Base-by-base conservation (phyloP, 1,140 invertebrate species). In the Micrasema minimum region DNA sequence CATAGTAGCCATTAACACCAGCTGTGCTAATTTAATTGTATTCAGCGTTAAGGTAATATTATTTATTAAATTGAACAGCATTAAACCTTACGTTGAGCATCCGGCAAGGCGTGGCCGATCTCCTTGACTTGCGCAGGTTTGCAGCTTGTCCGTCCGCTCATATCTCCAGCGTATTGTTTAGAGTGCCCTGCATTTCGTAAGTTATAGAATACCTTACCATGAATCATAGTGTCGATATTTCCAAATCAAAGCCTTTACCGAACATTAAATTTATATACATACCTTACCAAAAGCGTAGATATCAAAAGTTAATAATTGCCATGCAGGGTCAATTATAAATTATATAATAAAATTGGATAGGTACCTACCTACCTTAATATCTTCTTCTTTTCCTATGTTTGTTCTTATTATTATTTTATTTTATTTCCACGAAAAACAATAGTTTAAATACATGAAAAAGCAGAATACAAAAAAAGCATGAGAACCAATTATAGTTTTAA, bases 41-140 rank as follows among this genome's bases (percentile, higher is more conserved):
- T 23, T 51, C 48, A 23, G 43, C 26, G 26, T 31, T 31, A 31
- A 31, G 26, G 7, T 31, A 31, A 31, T 31, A 31, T 31, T 31
- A 31, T 31, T 31, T 31, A 31, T 31, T 31, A 31, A 31, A 31
- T 31, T 7, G 3, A 31, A 31, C 3, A 31, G 7, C 7, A 31
- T 31, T 31, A 31, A 31, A 35, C 43, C 64, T 69, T 71, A 67
- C 18, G 48, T 48, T 71, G 48, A 51, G 65, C 53, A 75, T 75
- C 73, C 73, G 67, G 66, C 61, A 68, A 69, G 73, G 73, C 69
- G 73, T 72, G 73, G 73, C 64, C 57, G 73, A 51, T 75, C 73
- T 64, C 73, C 73, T 75, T 75, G 73, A 66, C 43, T 57, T 41
- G 22, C 51, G 31, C 12, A 35, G 51, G 51, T 35, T 35, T n/a